Evolutionary conservation across 2,113 vertebrate genomes (phyloP).

Genomic region (Ochotona princeps): DNA sequence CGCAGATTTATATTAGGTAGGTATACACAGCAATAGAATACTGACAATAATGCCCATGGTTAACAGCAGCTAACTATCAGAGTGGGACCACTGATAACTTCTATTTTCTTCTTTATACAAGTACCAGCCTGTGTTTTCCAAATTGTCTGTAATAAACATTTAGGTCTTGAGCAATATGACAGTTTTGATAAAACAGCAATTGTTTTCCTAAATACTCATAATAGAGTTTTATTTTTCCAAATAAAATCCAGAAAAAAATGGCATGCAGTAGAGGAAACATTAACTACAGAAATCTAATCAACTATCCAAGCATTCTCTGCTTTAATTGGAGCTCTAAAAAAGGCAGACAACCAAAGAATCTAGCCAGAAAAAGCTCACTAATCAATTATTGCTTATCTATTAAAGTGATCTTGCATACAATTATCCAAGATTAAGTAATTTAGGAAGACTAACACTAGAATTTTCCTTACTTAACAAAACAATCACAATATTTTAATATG

Average conservation of each 20-base stretch:
- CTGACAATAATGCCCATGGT: not conserved
- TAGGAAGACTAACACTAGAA: slow-evolving; percentile 16
- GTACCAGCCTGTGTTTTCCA: slow-evolving; percentile 3
- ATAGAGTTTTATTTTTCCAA: slow-evolving; percentile 45
- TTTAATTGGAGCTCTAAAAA: slow-evolving; percentile 34
- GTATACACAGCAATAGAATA: slow-evolving; percentile 30
- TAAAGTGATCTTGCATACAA: slow-evolving; percentile 36
- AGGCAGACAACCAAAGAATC: slow-evolving; percentile 24
- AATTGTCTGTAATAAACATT: slow-evolving; percentile 45
- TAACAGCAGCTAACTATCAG: slow-evolving; percentile 43
- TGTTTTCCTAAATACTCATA: not conserved
- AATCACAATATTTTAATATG: slow-evolving; percentile 65
- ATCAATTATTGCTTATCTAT: slow-evolving; percentile 21
- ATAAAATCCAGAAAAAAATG: slow-evolving; percentile 60
- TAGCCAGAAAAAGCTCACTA: slow-evolving; percentile 41
- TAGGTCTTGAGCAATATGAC: not conserved
- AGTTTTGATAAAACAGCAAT: slow-evolving; percentile 40
- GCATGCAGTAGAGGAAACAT: slow-evolving; percentile 28
- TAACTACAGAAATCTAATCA: slow-evolving; percentile 29
- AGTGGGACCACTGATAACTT: not conserved
- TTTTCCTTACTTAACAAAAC: slow-evolving; percentile 59
- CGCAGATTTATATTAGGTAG: not conserved
- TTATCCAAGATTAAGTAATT: slow-evolving; percentile 58
- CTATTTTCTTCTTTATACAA: slow-evolving; percentile 53
- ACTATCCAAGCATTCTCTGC: slow-evolving; percentile 33